phyloP scores from a whole-genome alignment of 2,113 vertebrate genomes.

The Myotis yumanensis region DNA sequence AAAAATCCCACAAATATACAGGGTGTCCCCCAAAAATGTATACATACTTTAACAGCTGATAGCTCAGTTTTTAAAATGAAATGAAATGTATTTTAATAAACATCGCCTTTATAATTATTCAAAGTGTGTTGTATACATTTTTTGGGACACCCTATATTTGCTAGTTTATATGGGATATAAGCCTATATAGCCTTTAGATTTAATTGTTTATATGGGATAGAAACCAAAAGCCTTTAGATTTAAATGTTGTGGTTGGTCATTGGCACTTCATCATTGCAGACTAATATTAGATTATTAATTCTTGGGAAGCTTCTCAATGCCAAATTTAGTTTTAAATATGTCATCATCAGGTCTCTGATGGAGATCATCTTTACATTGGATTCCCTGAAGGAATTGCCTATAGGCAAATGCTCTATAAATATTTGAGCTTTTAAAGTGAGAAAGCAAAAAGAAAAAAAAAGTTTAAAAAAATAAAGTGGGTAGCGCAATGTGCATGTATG shows the following conservation, averaged over 20 bases:
- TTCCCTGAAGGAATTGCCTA: constrained; percentile 71
- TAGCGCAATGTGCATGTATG: not conserved
- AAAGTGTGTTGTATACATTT: too few relatives aligned
- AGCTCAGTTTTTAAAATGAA: too few relatives aligned
- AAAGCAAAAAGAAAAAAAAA: constrained; percentile 77
- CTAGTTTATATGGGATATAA: constrained; percentile 26
- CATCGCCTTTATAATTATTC: too few relatives aligned
- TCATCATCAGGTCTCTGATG: constrained; percentile 78
- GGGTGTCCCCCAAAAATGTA: too few relatives aligned
- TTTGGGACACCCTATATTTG: not conserved
- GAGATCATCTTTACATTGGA: constrained; percentile 64
- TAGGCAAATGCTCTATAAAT: constrained; percentile 67
- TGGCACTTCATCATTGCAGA: not conserved
- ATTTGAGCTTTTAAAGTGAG: constrained; percentile 82
- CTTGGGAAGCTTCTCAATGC: constrained; percentile 66
- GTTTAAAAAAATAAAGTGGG: too few relatives aligned
- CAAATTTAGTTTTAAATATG: constrained; percentile 78
- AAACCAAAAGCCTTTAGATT: not conserved
- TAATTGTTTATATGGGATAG: constrained; percentile 17
- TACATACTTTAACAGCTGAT: too few relatives aligned
- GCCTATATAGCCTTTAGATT: not conserved
- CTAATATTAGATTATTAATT: constrained; percentile 75
- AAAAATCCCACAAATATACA: not conserved
- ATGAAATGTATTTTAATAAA: too few relatives aligned
- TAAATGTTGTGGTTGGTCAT: constrained; percentile 41